Conservation (phyloP, 2,888 invertebrate genomes). For the Metacarcinus magister region DNA sequence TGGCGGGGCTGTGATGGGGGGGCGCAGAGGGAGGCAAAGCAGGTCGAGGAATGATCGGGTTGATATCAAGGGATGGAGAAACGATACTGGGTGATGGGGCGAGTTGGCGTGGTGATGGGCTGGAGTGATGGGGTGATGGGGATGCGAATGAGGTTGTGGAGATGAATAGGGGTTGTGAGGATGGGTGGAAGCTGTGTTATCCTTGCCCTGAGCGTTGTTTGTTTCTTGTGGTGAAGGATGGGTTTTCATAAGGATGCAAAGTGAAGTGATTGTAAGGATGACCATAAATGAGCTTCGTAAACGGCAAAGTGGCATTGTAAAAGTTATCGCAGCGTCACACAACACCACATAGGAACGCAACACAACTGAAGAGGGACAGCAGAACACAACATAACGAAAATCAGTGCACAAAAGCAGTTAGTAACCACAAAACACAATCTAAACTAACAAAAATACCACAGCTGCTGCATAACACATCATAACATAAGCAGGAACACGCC, state of each 20-base stretch:
- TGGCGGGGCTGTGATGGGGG: background rate
- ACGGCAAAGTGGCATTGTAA: background rate
- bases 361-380: too few species aligned
- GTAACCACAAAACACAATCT: background rate
- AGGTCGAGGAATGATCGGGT: background rate
- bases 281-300: background rate
- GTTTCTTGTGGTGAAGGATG: background rate
- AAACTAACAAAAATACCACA: background rate
- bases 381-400: too few species aligned
- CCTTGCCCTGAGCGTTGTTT: background rate
- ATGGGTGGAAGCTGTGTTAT: background rate
- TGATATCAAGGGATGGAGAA: slow-evolving; percentile 36
- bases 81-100: slow-evolving; percentile 22
- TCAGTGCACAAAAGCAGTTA: too few species aligned
- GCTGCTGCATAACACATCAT: background rate
- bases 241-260: background rate
- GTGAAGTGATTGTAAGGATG: background rate
- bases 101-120: slow-evolving; percentile 34
- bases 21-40: slow-evolving; percentile 34
- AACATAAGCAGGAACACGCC: background rate
- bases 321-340: too few species aligned
- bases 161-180: background rate
- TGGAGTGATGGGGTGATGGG: background rate
- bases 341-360: too few species aligned
- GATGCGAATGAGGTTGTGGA: background rate